Conservation (phyloP, 2,113 vertebrate genomes). For the Tetrax tetrax region DNA sequence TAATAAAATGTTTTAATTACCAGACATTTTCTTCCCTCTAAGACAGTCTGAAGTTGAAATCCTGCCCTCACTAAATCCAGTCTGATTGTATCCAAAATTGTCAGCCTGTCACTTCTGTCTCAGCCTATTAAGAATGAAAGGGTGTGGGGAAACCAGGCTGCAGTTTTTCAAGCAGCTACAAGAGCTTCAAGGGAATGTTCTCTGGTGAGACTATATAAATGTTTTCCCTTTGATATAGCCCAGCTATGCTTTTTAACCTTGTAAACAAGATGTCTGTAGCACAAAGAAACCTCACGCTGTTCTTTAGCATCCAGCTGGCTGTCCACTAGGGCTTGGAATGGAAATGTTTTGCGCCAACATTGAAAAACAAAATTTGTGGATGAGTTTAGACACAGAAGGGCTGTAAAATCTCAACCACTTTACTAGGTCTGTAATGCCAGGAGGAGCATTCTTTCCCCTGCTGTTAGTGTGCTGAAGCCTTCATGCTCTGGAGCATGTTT, state of each 20-base stretch:
- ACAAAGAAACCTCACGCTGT: not conserved
- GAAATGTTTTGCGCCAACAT: not conserved
- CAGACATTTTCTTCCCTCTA: not conserved
- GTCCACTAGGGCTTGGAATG: not conserved
- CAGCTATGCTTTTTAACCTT: not conserved
- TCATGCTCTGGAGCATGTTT: not conserved
- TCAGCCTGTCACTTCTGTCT: not conserved
- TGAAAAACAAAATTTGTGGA: not conserved
- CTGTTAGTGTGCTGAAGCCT: not conserved
- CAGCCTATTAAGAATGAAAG: not conserved
- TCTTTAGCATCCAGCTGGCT: not conserved
- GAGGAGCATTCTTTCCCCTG: not conserved
- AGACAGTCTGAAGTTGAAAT: not conserved
- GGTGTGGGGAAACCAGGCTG: not conserved
- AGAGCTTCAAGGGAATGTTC: not conserved
- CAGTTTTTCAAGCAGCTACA: not conserved
- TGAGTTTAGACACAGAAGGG: not conserved
- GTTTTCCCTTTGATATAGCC: not conserved
- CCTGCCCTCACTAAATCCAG: not conserved
- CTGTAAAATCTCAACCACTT: not conserved
- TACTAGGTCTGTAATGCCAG: not conserved
- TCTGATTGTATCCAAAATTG: not conserved
- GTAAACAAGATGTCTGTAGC: not conserved
- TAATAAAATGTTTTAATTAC: not conserved
- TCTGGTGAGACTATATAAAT: not conserved